Conservation (phyloP, 2,888 invertebrate species). For the Nematopogon swammerdamellus region DNA sequence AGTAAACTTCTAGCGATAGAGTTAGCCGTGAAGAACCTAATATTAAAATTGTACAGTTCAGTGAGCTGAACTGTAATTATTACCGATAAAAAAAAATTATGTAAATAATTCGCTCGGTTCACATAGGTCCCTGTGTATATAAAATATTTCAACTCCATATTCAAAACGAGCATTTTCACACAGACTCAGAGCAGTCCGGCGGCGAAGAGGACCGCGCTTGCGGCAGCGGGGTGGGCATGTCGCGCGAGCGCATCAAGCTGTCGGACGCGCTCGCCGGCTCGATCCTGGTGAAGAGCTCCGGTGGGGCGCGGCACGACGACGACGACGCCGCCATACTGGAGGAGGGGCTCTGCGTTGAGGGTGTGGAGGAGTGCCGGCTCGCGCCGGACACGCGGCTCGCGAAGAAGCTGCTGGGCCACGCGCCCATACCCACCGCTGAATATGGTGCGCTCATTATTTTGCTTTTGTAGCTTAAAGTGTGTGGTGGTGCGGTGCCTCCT, state of each 20-base stretch:
- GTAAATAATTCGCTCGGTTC: no score
- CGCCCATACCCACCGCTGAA: conserved; percentile 24
- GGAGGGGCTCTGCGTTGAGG: conserved; percentile 20
- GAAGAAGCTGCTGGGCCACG: conserved; percentile 16
- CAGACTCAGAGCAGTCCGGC: conserved; percentile 21
- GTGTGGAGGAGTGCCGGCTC: not conserved
- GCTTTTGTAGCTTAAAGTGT: no score
- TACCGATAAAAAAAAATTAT: no score
- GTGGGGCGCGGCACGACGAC: conserved; percentile 13
- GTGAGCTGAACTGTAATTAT: no score
- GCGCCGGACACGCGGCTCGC: conserved; percentile 9
- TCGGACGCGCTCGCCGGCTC: conserved; percentile 23
- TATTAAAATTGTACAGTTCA: no score
- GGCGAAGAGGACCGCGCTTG: conserved; percentile 15
- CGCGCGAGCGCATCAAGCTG: conserved; percentile 6
- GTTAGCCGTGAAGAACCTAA: no score
- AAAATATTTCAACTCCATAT: no score
- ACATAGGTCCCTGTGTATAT: no score
- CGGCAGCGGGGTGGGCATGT: conserved; percentile 4
- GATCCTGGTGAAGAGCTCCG: conserved; percentile 18
- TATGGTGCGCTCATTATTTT: no score
- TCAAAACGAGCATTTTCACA: no score
- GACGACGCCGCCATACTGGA: conserved; percentile 25
- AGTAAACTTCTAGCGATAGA: no score
- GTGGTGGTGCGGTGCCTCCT: no score